Conservation (phyloP, 1,140 invertebrate genomes). For the Zaprionus vittiger region DNA sequence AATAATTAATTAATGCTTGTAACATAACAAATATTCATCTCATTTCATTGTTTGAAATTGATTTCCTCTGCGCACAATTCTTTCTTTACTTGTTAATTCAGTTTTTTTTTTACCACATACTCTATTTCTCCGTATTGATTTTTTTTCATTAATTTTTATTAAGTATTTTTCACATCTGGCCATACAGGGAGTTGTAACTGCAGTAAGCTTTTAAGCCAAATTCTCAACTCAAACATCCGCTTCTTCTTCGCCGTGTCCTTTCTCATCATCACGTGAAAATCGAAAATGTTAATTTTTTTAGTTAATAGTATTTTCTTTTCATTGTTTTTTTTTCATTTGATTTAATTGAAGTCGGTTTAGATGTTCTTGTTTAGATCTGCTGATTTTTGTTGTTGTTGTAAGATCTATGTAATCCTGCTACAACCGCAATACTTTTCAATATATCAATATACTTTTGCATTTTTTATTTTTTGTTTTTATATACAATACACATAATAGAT, state of each 20-base stretch:
- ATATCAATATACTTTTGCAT: slow-evolving; percentile 63
- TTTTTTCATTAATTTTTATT: slow-evolving; percentile 23
- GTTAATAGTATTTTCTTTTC: slow-evolving; percentile 43
- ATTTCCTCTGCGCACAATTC: slow-evolving; percentile 46
- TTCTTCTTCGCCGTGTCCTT: slow-evolving; percentile 16
- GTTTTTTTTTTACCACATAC: slow-evolving; percentile 56
- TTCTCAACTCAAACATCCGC: slow-evolving; percentile 24
- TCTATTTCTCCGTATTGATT: slow-evolving; percentile 38
- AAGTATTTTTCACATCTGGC: slow-evolving; percentile 34
- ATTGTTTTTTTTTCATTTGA: slow-evolving; percentile 49
- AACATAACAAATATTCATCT: slow-evolving; percentile 82
- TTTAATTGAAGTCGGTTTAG: slow-evolving; percentile 43
- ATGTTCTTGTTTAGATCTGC: slow-evolving; percentile 21
- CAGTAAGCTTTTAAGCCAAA: slow-evolving; percentile 25
- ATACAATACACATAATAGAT: slow-evolving; percentile 81
- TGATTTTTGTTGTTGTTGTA: slow-evolving; percentile 40
- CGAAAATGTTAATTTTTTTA: slow-evolving; percentile 57
- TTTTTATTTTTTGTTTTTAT: slow-evolving; percentile 63
- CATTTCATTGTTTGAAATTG: slow-evolving; percentile 62
- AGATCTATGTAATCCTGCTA: slow-evolving; percentile 33
- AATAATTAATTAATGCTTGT: slow-evolving; percentile 83
- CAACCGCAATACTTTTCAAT: slow-evolving; percentile 59
- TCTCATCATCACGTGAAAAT: slow-evolving; percentile 61
- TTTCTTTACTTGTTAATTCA: slow-evolving; percentile 36
- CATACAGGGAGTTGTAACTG: slow-evolving; percentile 9